Percentiles rank a stretch among this genome's conserved stretches.
Conservation (phyloP, 1,140 invertebrate genomes). For the Epicauta chinensis region DNA sequence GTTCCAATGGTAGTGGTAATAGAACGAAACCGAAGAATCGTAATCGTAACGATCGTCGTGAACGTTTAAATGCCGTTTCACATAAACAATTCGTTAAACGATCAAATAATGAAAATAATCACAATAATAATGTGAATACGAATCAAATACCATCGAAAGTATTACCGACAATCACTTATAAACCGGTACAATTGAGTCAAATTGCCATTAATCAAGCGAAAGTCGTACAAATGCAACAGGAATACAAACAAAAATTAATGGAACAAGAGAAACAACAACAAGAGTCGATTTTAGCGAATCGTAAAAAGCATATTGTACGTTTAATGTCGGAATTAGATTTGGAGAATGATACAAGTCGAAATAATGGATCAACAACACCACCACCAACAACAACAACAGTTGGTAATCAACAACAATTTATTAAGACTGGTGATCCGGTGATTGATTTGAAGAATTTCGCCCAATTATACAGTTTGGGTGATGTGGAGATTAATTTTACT, state of each 20-base stretch:
- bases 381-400: no score
- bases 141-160: no score
- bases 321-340: slow-evolving; percentile 25
- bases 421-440: slow-evolving; percentile 16
- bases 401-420: slow-evolving; percentile 16
- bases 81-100: no score
- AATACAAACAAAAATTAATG: no score
- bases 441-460: slow-evolving; percentile 29
- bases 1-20: no score
- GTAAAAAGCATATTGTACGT: slow-evolving; percentile 13
- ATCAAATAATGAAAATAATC: no score
- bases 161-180: neutral
- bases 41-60: no score
- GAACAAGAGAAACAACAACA: neutral
- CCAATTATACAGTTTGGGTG: slow-evolving; percentile 24
- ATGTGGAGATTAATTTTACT: slow-evolving; percentile 22
- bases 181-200: neutral
- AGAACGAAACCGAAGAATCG: no score
- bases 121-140: neutral
- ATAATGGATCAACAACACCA: neutral
- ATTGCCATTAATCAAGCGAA: neutral
- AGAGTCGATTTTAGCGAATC: slow-evolving; percentile 4
- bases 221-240: neutral
- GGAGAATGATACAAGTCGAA: slow-evolving; percentile 27
- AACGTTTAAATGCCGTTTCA: no score